Percentiles rank a stretch among this genome's conserved stretches.
phyloP scores from a whole-genome alignment of 2,797 vertebrate species.

The Poecilia gillii region DNA sequence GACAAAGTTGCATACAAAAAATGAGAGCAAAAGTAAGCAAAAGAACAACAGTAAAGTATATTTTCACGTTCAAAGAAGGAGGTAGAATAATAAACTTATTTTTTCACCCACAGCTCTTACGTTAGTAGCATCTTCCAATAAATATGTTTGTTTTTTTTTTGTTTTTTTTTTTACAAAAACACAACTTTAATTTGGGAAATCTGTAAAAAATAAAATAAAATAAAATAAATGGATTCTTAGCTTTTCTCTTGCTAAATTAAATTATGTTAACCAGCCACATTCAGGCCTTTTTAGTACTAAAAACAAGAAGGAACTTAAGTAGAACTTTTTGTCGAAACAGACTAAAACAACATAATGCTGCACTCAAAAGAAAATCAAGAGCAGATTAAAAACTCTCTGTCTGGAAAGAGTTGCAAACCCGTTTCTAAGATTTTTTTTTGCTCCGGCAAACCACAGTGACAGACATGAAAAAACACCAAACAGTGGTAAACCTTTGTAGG shows the following conservation, averaged over 20 bases:
- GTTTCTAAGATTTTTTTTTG: neutral
- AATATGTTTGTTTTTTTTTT: neutral
- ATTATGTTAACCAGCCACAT: neutral
- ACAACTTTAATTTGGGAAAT: neutral
- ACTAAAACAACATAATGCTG: neutral
- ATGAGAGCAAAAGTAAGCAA: neutral
- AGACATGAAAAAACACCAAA: neutral
- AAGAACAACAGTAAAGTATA: neutral
- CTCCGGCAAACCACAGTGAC: no score
- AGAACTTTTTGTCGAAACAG: neutral
- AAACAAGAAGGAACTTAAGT: neutral
- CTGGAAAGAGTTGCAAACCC: neutral
- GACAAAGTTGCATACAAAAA: neutral
- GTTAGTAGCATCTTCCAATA: neutral
- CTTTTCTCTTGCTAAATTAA: neutral
- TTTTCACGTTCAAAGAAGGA: neutral
- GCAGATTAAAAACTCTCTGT: neutral
- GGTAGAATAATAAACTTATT: neutral
- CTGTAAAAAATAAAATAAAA: neutral
- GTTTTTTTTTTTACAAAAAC: neutral
- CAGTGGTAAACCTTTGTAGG: neutral
- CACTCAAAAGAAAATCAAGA: neutral
- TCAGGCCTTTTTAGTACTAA: neutral
- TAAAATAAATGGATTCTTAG: neutral
- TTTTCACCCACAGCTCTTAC: neutral